These are phyloP conservation scores for Rhipidura dahli DNA, from an alignment of 2,113 vertebrate species.

Conservation along the genomic window DNA sequence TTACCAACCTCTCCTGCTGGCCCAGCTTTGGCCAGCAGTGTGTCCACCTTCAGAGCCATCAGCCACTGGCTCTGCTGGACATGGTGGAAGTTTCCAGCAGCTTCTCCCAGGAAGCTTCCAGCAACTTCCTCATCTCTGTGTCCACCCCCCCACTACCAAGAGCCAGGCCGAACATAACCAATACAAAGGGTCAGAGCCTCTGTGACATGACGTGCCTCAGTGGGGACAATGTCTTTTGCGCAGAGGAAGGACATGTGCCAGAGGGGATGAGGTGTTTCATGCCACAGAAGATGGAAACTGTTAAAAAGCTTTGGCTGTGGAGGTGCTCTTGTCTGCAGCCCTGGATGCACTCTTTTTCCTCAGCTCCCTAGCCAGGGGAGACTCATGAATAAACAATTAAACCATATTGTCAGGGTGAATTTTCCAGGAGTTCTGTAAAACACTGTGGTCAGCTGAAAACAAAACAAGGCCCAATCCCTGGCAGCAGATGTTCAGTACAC, in stretches of 20 bases:
- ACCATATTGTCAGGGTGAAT: neutral
- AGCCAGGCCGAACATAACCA: neutral
- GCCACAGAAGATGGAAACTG: neutral
- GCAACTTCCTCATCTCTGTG: too few species aligned
- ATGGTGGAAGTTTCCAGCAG: neutral
- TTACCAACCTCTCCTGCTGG: neutral
- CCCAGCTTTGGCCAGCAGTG: neutral
- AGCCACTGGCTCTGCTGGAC: neutral
- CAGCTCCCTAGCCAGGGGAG: neutral
- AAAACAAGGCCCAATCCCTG: neutral
- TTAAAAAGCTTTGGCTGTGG: neutral
- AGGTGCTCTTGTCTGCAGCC: neutral
- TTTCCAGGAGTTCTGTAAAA: conserved; percentile 15
- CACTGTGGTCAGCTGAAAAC: conserved; percentile 1
- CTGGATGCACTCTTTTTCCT: neutral
- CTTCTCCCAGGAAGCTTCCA: neutral
- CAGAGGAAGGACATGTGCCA: neutral
- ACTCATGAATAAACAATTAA: neutral
- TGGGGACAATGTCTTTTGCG: neutral
- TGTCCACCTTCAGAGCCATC: neutral
- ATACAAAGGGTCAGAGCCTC: neutral
- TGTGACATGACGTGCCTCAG: neutral
- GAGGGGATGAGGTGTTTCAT: neutral
- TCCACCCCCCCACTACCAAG: too few species aligned
- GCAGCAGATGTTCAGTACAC: neutral